Percentiles rank a stretch among this genome's conserved stretches.
phyloP scores from a whole-genome alignment of 2,888 invertebrate genomes.

The Lasioglossum marginatum region DNA sequence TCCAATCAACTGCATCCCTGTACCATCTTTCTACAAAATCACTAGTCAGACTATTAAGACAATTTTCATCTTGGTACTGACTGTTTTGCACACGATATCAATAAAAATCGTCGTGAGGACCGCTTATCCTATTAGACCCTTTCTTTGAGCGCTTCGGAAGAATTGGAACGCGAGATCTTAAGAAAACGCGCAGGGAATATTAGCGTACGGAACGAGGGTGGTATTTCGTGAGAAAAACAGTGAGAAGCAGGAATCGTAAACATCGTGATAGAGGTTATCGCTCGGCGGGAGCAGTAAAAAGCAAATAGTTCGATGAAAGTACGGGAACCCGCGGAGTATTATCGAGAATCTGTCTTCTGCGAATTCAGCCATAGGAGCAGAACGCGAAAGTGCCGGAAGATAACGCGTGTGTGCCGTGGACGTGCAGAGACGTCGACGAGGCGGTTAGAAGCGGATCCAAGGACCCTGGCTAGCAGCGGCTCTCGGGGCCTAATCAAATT shows the following conservation, averaged over 20 bases:
- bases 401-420: conserved; percentile 20
- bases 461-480: conserved; percentile 5
- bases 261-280: not conserved
- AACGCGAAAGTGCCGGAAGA: conserved; percentile 44
- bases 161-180: not conserved
- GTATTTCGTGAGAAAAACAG: not conserved
- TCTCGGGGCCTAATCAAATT: conserved; percentile 80
- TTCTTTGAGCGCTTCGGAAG: too few species aligned
- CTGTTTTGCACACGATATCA: too few species aligned
- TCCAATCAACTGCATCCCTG: not conserved
- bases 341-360: conserved; percentile 66
- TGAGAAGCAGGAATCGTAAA: not conserved
- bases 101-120: too few species aligned
- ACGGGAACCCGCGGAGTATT: conserved; percentile 38
- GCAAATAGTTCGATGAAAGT: conserved; percentile 41
- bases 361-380: conserved; percentile 51
- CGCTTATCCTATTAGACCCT: too few species aligned
- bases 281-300: not conserved
- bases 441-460: conserved; percentile 28
- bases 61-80: too few species aligned
- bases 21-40: not conserved
- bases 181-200: not conserved
- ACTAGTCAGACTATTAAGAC: not conserved
- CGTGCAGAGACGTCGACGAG: conserved; percentile 17
- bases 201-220: not conserved